phyloP scores from a whole-genome alignment of 2,888 invertebrate genomes.

The Tubulanus polymorphus region DNA sequence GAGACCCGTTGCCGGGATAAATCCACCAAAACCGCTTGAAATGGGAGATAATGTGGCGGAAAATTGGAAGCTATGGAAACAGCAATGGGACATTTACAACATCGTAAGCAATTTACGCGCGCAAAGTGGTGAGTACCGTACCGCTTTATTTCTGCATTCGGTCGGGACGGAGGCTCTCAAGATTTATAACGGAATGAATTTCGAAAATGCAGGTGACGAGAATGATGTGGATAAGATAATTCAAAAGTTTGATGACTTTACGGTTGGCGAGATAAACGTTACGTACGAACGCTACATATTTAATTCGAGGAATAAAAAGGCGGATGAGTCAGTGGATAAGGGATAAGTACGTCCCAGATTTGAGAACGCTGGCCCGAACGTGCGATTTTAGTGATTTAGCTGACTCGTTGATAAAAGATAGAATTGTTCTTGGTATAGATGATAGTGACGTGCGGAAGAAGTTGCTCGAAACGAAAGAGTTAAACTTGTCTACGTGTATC shows the following conservation, averaged over 20 bases:
- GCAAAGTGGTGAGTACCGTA: background rate
- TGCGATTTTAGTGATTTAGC: conserved; percentile 10
- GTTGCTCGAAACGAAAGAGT: background rate
- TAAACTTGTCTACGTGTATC: background rate
- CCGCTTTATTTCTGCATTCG: background rate
- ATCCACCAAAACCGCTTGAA: background rate
- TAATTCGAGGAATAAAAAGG: conserved; percentile 12
- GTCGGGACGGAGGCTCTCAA: conserved; percentile 9
- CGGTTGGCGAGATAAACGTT: conserved; percentile 1
- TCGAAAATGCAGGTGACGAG: conserved; percentile 4
- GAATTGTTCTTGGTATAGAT: background rate
- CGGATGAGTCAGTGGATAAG: conserved; percentile 12
- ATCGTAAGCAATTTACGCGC: background rate
- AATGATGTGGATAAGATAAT: conserved; percentile 7
- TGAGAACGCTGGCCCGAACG: conserved; percentile 11
- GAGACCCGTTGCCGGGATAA: no score
- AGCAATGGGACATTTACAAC: background rate
- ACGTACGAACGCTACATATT: conserved; percentile 17
- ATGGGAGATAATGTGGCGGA: background rate
- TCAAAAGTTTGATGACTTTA: conserved; percentile 11
- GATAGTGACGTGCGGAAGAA: background rate
- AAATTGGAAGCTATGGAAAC: conserved; percentile 1
- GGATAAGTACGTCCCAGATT: conserved; percentile 11
- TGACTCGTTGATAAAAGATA: background rate
- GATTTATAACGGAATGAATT: conserved; percentile 7